Base-by-base conservation (phyloP, 2,797 vertebrate genomes). In the Acanthis flammea region DNA sequence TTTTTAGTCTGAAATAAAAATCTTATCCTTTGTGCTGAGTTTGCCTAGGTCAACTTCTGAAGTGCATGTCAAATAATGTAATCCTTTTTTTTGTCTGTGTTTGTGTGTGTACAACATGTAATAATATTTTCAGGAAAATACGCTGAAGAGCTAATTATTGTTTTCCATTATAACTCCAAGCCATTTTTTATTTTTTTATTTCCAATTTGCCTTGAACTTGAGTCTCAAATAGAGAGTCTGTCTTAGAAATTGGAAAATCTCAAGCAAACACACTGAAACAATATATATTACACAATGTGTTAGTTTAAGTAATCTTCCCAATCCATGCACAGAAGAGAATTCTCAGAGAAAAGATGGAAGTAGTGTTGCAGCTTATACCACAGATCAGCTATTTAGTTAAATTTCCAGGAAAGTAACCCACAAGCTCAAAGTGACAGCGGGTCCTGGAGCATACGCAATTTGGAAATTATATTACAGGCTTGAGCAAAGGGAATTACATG, bases 41-140 rank as follows among this genome's bases (percentile, higher is more conserved):
- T 67, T 71, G 45, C 63, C 51, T 51, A 23, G 30, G 74, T 92
- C 67, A 79, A 2, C 12, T 76, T 31, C 57, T 74, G 31, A 87
- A 87, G 19, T 33, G 25, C 41, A 57, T 14, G 44, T 45, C 63
- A 83, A 90, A 63, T 31, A 60, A 51, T 22, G 58, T 30, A 65
- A 81, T 42, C 21, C 3, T 5, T 53, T 60, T 19, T 19, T 30
- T n/a, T 45, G 21, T 14, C 7, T 37, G 9, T 67, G 25, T 41
- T n/a, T 57, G 17, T 45, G 28, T 39, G n/a, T 61, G 22, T 35
- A 68, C 2, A 3, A 70, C 23, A 78, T 12, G 33, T 14, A 77
- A 82, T 39, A 89, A 74, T 51, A 90, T 73, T 86, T 67, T 80
- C 84, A 90, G 51, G 71, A 81, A 96, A 90, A 86, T 68, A 42